These are phyloP conservation scores for Peromyscus melanophrys DNA, from an alignment of 2,797 vertebrate species.

Conservation along the genomic window DNA sequence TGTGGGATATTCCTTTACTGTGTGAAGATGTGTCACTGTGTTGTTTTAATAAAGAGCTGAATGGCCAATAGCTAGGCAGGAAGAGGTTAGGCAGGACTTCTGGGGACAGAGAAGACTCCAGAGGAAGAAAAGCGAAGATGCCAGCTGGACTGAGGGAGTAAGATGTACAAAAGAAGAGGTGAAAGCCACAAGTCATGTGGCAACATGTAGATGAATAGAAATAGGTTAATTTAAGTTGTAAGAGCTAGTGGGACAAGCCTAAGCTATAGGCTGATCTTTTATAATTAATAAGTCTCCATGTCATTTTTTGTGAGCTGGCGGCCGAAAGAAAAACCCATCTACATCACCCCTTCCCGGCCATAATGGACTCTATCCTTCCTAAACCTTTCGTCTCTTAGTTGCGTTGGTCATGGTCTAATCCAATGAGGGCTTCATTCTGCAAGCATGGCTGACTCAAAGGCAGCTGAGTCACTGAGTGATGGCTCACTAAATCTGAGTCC, in stretches of 20 bases:
- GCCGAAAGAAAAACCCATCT: background rate
- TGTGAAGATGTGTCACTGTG: background rate
- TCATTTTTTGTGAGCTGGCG: background rate
- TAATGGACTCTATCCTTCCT: background rate
- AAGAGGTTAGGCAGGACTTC: background rate
- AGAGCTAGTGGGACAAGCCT: background rate
- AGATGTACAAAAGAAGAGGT: background rate
- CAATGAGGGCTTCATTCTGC: background rate
- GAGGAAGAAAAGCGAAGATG: background rate
- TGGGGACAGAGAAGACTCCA: background rate
- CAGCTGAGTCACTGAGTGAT: background rate
- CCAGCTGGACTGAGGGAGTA: background rate
- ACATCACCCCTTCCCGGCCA: background rate
- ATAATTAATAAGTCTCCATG: background rate
- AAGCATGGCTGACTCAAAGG: background rate
- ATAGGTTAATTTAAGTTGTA: background rate
- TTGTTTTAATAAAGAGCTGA: background rate
- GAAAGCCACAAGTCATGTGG: background rate
- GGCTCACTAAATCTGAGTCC: background rate
- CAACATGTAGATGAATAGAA: background rate
- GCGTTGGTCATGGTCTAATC: no score
- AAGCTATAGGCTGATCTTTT: background rate
- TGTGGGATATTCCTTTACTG: background rate
- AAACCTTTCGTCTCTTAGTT: background rate
- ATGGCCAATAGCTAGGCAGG: background rate